Conservation (phyloP, 2,888 invertebrate species). For the Cerastis leucographa region DNA sequence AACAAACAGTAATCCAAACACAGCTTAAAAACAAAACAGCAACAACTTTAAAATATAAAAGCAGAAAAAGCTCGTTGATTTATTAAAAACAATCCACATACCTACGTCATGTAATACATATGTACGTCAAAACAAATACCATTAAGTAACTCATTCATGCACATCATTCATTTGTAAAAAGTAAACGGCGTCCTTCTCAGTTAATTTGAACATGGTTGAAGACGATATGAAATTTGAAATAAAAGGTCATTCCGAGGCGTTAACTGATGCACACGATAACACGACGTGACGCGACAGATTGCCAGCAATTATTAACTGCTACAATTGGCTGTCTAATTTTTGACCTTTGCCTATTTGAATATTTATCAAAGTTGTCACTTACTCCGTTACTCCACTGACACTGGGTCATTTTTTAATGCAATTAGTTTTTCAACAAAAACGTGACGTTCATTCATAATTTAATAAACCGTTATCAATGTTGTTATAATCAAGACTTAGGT, state of each 20-base stretch:
- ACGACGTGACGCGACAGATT: conserved; percentile 78
- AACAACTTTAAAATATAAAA: too few relatives aligned
- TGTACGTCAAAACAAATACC: conserved; percentile 45
- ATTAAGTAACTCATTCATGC: conserved; percentile 46
- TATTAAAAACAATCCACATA: conserved; percentile 31
- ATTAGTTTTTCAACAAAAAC: conserved; percentile 44
- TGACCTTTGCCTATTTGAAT: conserved; percentile 73
- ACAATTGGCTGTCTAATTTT: conserved; percentile 77
- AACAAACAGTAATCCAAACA: neutral
- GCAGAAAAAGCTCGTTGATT: conserved; percentile 10
- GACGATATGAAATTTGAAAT: conserved; percentile 65
- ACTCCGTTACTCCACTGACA: conserved; percentile 28
- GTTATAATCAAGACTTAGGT: conserved; percentile 41
- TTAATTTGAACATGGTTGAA: conserved; percentile 49
- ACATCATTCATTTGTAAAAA: conserved; percentile 53
- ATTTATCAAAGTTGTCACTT: conserved; percentile 61
- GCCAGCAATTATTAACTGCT: conserved; percentile 76
- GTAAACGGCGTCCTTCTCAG: conserved; percentile 61
- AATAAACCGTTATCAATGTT: conserved; percentile 53
- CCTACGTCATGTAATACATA: neutral
- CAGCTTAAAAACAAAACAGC: too few relatives aligned
- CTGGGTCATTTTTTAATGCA: conserved; percentile 40
- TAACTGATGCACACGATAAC: conserved; percentile 70
- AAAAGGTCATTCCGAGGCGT: conserved; percentile 68
- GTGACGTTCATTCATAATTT: conserved; percentile 39